These are phyloP conservation scores for Semnornis frantzii DNA, from an alignment of 2,113 vertebrate genomes.

Conservation along the genomic window DNA sequence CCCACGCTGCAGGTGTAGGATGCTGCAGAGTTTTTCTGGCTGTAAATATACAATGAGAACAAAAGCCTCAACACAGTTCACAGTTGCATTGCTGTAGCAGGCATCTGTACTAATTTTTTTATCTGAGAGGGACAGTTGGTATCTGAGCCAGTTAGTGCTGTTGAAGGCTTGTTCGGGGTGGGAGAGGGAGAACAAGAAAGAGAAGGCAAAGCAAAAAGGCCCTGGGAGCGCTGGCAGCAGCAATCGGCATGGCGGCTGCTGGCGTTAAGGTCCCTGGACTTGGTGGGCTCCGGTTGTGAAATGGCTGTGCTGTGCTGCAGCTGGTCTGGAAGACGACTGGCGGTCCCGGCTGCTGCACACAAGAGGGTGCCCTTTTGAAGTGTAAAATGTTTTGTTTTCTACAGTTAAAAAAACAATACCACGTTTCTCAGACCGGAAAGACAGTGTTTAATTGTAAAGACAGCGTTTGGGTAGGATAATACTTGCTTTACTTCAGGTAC, in stretches of 20 bases:
- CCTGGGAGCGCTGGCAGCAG: not conserved
- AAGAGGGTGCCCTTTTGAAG: not conserved
- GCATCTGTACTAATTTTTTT: not conserved
- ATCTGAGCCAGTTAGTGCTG: not conserved
- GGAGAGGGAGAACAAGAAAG: not conserved
- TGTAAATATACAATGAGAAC: not conserved
- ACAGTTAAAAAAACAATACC: not conserved
- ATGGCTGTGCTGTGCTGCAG: not conserved
- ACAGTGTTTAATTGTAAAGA: not conserved
- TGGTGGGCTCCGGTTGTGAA: not conserved
- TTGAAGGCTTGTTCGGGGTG: not conserved
- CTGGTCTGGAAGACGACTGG: not conserved
- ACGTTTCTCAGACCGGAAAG: not conserved
- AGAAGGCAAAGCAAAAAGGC: not conserved
- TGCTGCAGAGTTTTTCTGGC: not conserved
- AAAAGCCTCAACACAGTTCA: not conserved
- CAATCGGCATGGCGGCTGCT: not conserved
- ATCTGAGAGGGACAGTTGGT: not conserved
- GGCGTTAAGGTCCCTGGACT: not conserved
- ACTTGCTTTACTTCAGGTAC: not conserved
- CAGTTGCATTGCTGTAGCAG: not conserved
- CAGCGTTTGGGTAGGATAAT: not conserved
- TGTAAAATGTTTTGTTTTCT: not conserved
- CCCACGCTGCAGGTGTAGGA: accelerated
- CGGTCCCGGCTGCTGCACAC: not conserved